A percentile compares a stretch with the other conserved stretches of the same genome.
Conservation (phyloP, 2,888 invertebrate genomes). For the Hypena proboscidalis region DNA sequence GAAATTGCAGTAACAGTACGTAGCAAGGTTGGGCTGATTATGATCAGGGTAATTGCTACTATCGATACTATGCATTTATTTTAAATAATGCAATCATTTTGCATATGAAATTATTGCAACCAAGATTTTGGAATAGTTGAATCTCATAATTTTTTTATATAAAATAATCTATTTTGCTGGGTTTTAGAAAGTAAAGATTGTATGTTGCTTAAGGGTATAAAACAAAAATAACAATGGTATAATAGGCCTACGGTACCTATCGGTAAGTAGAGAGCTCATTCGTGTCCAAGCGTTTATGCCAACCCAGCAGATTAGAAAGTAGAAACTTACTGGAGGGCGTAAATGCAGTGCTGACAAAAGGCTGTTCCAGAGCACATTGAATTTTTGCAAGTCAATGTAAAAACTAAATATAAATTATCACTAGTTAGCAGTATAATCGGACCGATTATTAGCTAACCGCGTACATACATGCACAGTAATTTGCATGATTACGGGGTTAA, state of each 20-base stretch:
- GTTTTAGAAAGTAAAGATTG: constrained; percentile 68
- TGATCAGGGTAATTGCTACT: constrained; percentile 1
- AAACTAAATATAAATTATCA: no score
- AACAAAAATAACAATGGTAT: constrained; percentile 75
- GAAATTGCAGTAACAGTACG: constrained; percentile 37
- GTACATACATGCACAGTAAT: constrained; percentile 24
- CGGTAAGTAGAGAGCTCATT: constrained; percentile 68
- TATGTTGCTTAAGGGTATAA: constrained; percentile 62
- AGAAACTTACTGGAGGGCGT: constrained; percentile 64
- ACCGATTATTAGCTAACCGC: constrained; percentile 18
- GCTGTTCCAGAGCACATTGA: constrained; percentile 34
- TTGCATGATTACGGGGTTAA: constrained; percentile 44
- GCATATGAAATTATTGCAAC: no score
- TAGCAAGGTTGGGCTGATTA: constrained; percentile 13
- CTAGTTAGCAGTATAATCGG: neutral
- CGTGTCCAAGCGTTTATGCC: constrained; percentile 67
- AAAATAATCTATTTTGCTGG: no score
- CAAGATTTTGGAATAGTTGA: no score
- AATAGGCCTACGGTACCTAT: constrained; percentile 63
- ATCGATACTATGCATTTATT: neutral
- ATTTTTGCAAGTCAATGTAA: constrained; percentile 2
- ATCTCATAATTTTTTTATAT: no score
- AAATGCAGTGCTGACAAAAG: constrained; percentile 49
- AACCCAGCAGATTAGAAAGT: constrained; percentile 75
- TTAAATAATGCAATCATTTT: neutral